Conservation (phyloP, 2,113 vertebrate genomes). For the Lates calcarifer region DNA sequence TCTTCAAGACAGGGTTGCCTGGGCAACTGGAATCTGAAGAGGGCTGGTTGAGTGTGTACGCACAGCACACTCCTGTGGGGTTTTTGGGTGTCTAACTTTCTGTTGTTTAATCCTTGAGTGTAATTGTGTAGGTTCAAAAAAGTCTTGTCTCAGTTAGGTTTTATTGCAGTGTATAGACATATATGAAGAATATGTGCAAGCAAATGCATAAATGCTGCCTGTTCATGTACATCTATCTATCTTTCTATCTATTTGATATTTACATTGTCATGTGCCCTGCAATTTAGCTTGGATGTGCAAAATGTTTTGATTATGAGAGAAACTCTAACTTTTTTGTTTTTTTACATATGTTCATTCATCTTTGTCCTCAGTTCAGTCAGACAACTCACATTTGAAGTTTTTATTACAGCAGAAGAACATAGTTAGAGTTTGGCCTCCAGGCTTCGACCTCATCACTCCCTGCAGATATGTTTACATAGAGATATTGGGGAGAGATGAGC, state of each 20-base stretch:
- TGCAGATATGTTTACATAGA: too few species aligned
- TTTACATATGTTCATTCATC: background rate
- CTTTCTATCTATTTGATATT: background rate
- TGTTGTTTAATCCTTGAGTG: slow-evolving; percentile 66
- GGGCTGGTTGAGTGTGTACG: slow-evolving; percentile 61
- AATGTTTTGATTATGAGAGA: background rate
- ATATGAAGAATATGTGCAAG: background rate
- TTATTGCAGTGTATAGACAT: slow-evolving; percentile 2
- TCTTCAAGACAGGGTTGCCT: slow-evolving; percentile 81
- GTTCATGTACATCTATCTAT: background rate
- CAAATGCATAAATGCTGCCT: background rate
- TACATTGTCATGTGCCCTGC: background rate
- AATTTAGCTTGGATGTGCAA: background rate
- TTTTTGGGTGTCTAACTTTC: slow-evolving; percentile 69
- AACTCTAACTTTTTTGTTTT: too few species aligned
- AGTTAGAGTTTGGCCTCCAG: too few species aligned
- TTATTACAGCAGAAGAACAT: too few species aligned
- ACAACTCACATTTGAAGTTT: too few species aligned
- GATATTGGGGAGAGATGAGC: too few species aligned
- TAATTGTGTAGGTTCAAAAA: slow-evolving; percentile 52
- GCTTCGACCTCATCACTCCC: too few species aligned
- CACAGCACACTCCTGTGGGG: slow-evolving; percentile 77
- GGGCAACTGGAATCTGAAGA: slow-evolving; percentile 78
- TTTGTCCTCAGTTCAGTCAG: background rate
- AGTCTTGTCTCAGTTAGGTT: slow-evolving; percentile 10